Conservation (phyloP, 2,797 vertebrate genomes). For the Ptychadena robeensis region DNA sequence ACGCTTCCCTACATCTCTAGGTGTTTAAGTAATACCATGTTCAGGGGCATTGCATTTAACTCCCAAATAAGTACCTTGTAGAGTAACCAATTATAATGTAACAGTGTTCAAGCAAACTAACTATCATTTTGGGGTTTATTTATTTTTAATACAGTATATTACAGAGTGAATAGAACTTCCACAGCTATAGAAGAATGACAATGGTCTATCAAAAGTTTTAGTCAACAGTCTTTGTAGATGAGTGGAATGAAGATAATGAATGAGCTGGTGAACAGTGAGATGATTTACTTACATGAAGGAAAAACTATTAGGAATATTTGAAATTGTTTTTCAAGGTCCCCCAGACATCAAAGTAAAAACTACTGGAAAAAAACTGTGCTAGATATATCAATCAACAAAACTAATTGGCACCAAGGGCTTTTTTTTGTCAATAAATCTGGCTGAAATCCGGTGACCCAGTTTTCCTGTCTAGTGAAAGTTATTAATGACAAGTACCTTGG, state of each 20-base stretch:
- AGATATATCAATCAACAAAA: slow-evolving; percentile 47
- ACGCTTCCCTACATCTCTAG: too few species aligned
- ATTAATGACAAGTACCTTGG: slow-evolving; percentile 20
- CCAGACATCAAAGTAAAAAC: slow-evolving; percentile 15
- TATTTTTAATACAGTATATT: not conserved
- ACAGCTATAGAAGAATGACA: too few species aligned
- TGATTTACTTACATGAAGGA: slow-evolving; percentile 3
- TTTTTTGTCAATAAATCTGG: slow-evolving; percentile 36
- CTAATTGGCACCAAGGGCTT: slow-evolving; percentile 40
- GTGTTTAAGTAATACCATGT: too few species aligned
- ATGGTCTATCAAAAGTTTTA: not conserved
- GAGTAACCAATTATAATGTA: too few species aligned
- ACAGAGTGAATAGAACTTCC: not conserved
- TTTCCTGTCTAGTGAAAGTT: slow-evolving; percentile 23
- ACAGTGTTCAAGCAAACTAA: not conserved
- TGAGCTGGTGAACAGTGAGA: not conserved
- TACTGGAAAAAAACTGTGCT: slow-evolving; percentile 2
- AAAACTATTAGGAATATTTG: slow-evolving; percentile 47
- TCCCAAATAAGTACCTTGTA: too few species aligned
- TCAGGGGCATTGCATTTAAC: too few species aligned
- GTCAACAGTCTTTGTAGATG: not conserved
- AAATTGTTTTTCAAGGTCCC: slow-evolving; percentile 29
- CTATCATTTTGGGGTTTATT: not conserved
- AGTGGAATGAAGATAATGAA: slow-evolving; percentile 4
- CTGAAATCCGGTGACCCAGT: slow-evolving; percentile 20